Evolutionary conservation across 2,797 vertebrate species (phyloP), one percentile per base, ranked within the genome.

Genomic region (Mus minutoides): DNA sequence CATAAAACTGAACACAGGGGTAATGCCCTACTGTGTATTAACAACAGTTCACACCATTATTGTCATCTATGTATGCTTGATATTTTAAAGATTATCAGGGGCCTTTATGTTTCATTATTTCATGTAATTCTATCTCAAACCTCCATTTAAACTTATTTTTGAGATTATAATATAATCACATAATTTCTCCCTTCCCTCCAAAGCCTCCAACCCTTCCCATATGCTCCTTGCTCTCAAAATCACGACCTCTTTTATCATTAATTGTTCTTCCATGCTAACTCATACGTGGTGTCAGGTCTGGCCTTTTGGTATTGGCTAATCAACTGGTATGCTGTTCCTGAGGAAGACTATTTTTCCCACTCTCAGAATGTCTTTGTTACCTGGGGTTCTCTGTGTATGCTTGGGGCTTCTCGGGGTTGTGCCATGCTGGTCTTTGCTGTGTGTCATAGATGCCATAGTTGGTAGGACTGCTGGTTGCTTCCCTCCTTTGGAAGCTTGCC

Each of bases 1-100:
- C 19, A 89, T 94, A 64, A 93, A 93, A 94, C 43, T 73, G 78
- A 77, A 88, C 69, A 11, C 12, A 54, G 37, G 37, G 60, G 31
- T 90, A 89, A 24, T 37, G 82, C 21, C 34, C 24, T 26, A 26
- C 24, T 43, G 6, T 11, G 46, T 24, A 92, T 60, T 64, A 52
- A 89, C 58, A 69, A 76, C 80, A 96, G 64, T 58, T 10, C 67
- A 46, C 64, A 52, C 64, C 37, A 52, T n/a, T 75, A 40, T 17
- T 0, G 5, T 14, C 22, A 14, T 93, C 97, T 88, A 64, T n/a
- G 26, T 34, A 62, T 60, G 26, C 75, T 88, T 89, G 67, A 22
- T 88, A 17, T 71, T 87, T 83, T 91, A 84, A 83, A 82, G 75
- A 87, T 89, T 40, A 85, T 22, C 19, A 7, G 40, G 56, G 29